Base-by-base conservation (phyloP, 1,140 invertebrate genomes). In the Ctenoplectra terminalis region DNA sequence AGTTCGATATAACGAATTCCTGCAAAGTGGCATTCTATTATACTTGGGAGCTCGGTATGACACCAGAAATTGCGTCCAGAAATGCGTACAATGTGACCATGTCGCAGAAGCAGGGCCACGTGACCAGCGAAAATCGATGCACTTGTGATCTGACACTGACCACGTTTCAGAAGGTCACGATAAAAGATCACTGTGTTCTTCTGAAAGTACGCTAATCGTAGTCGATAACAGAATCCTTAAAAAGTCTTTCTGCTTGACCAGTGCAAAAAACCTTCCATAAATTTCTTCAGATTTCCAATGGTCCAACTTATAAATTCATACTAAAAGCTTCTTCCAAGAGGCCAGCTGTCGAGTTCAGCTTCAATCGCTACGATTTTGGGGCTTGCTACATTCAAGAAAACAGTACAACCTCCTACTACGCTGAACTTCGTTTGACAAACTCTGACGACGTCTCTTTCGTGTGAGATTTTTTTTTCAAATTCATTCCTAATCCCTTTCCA, bases 361-460 rank as follows among this genome's bases (percentile, higher is more conserved):
- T 94, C 73, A 72, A 56, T 31, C 77, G 86, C 37, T 91, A 92
- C 63, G 85, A 94, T 81, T 94, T 94, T 89, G 94, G 94, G 4
- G 81, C 89, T 23, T 94, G 93, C 76, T 90, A 94, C 60, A 81
- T 94, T 37, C 90, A 92, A 84, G 71, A 88, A n/a, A 69, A 80
- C 26, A 74, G 84, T 11, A 83, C 82, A 8, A 46, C 75, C 13
- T 83, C 84, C 29, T 91, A 94, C 79, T 78, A 81, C 6, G 80
- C 80, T 0, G 79, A 88, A 60, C 83, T 94, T 13, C 64, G 82
- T 34, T 67, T 94, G 50, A 92, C 77, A 11, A 94, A 94, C 85
- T 75, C 86, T n/a, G 92, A 92, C 8, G 75, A 88, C 37, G 77
- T 50, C 31, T 61, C 88, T 5, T 85, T 88, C 34, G 83, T 91